Conservation (phyloP, 2,888 invertebrate genomes). For the Dexiosoma caninum region DNA sequence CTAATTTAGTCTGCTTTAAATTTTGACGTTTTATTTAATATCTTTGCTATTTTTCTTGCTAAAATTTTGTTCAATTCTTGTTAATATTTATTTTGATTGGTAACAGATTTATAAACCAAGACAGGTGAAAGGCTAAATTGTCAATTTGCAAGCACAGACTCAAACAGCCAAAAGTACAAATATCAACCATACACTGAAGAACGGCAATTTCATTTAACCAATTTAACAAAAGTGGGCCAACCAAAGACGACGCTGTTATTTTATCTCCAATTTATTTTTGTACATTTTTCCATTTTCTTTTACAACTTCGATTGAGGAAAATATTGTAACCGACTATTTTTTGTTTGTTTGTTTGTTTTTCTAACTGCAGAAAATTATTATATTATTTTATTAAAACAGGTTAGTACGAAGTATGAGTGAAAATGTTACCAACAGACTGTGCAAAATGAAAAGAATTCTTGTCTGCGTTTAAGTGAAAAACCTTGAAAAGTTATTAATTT, state of each 20-base stretch:
- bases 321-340: background rate
- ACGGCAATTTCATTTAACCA: slow-evolving; percentile 42
- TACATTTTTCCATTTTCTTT: slow-evolving; percentile 13
- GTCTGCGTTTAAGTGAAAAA: slow-evolving; percentile 4
- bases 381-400: slow-evolving; percentile 58
- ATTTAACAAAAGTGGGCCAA: slow-evolving; percentile 57
- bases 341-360: background rate
- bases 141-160: slow-evolving; percentile 71
- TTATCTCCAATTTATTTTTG: slow-evolving; percentile 29
- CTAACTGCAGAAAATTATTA: slow-evolving; percentile 46
- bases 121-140: slow-evolving; percentile 77
- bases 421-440: background rate
- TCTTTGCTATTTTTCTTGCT: background rate
- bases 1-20: slow-evolving; percentile 7
- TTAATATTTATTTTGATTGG: slow-evolving; percentile 71
- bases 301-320: background rate
- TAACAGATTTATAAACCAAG: slow-evolving; percentile 74
- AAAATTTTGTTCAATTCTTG: slow-evolving; percentile 31
- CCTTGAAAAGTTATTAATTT: slow-evolving; percentile 37
- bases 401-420: slow-evolving; percentile 32
- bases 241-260: slow-evolving; percentile 36
- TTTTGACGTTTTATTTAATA: background rate
- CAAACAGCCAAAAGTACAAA: background rate
- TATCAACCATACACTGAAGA: slow-evolving; percentile 9
- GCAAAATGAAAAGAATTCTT: background rate